Conservation (phyloP, 2,797 vertebrate species). For the Heteromormyrus szaboi region DNA sequence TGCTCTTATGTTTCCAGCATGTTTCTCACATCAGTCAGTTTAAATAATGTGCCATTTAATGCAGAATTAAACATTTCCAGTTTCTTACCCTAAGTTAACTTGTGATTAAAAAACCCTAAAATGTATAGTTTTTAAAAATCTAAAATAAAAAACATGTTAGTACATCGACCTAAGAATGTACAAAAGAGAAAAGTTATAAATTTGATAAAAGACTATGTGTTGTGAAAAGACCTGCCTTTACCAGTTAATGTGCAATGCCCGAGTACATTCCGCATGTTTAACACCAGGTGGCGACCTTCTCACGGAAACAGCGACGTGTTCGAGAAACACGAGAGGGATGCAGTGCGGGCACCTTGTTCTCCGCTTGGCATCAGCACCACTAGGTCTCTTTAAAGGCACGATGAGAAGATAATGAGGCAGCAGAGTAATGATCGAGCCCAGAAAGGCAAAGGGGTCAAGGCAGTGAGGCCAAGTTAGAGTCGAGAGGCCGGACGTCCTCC, state of each 20-base stretch:
- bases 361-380: neutral
- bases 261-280: neutral
- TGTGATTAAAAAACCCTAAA: neutral
- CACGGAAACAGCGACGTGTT: neutral
- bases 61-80: neutral
- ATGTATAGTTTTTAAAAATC: neutral
- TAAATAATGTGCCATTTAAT: neutral
- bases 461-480: neutral
- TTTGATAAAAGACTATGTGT: neutral
- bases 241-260: neutral
- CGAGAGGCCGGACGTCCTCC: neutral
- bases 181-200: neutral
- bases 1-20: neutral
- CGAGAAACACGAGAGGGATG: neutral
- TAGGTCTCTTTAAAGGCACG: neutral
- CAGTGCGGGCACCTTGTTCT: neutral
- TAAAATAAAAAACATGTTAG: neutral
- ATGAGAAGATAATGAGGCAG: neutral
- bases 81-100: neutral
- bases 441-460: neutral
- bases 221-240: neutral
- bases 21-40: neutral
- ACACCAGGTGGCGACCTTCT: neutral
- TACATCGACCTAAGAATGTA: neutral
- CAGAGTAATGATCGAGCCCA: neutral